Percentiles rank a stretch among this genome's conserved stretches.
phyloP scores from a whole-genome alignment of 2,113 vertebrate genomes.

The Tringa solitaria region DNA sequence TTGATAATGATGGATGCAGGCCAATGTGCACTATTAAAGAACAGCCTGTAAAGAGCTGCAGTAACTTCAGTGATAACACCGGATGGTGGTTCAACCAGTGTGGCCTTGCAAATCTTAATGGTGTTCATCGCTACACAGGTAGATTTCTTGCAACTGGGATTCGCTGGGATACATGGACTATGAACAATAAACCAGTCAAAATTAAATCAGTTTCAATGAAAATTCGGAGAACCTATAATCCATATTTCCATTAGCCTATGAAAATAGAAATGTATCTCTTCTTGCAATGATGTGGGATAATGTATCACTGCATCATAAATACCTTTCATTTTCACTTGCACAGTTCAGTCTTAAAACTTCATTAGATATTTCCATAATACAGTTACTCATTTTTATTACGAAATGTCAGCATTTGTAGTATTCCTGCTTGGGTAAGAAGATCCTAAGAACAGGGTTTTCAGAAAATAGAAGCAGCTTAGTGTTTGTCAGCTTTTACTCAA shows the following conservation, averaged over 20 bases:
- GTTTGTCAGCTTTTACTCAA: not conserved
- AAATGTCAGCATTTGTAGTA: not conserved
- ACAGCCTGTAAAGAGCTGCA: conserved; percentile 84
- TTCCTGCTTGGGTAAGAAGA: not conserved
- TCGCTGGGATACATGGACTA: conserved; percentile 87
- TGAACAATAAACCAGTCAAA: conserved; percentile 72
- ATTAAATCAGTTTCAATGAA: conserved; percentile 93
- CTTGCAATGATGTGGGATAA: not conserved
- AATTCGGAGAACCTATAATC: conserved; percentile 80
- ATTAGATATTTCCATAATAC: not conserved
- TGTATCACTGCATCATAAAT: not conserved
- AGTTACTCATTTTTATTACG: not conserved
- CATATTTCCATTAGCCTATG: conserved; percentile 66
- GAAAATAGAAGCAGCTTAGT: not conserved
- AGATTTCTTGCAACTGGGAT: conserved; percentile 72
- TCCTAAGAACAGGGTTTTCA: not conserved
- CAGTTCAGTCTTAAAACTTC: not conserved
- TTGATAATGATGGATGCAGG: conserved; percentile 88
- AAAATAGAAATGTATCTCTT: not conserved
- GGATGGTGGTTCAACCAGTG: conserved; percentile 94
- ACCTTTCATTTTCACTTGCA: not conserved
- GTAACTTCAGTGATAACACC: conserved; percentile 77
- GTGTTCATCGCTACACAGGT: conserved; percentile 75
- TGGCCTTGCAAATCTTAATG: conserved; percentile 88
- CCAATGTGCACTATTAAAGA: conserved; percentile 77